Evolutionary conservation across 2,888 invertebrate species (phyloP).

Genomic region (Lasioglossum leucozonium): DNA sequence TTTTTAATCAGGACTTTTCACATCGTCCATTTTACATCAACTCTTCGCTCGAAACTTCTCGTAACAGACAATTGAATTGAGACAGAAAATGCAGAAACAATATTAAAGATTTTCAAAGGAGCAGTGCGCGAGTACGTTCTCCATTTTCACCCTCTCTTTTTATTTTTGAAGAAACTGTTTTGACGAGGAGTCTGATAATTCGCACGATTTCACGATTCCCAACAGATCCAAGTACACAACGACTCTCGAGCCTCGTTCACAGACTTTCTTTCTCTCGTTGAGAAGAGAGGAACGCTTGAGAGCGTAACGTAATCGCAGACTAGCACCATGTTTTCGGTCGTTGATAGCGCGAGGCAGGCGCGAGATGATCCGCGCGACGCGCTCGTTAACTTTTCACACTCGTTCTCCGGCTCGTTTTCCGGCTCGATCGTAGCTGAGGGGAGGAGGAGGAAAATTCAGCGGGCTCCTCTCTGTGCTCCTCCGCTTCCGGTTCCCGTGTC

Average conservation of each 20-base stretch:
- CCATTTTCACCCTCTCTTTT: not conserved
- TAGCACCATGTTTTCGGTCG: slow-evolving; percentile 51
- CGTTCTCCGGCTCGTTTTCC: not conserved
- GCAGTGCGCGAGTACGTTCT: not conserved
- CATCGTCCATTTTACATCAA: too few relatives aligned
- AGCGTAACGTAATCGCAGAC: slow-evolving; percentile 16
- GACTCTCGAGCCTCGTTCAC: slow-evolving; percentile 27
- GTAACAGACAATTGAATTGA: too few relatives aligned
- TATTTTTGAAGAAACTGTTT: not conserved
- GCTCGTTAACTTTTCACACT: not conserved
- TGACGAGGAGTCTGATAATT: not conserved
- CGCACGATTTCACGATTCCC: not conserved
- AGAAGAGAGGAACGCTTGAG: not conserved
- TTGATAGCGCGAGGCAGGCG: slow-evolving; percentile 49
- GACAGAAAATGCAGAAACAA: too few relatives aligned
- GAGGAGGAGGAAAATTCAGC: slow-evolving; percentile 24
- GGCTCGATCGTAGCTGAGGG: slow-evolving; percentile 16
- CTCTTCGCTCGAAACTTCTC: too few relatives aligned
- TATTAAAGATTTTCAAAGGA: not conserved
- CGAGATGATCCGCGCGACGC: not conserved
- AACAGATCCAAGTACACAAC: slow-evolving; percentile 1
- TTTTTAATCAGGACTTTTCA: too few relatives aligned
- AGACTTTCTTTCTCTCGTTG: slow-evolving; percentile 12
- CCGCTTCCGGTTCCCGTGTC: slow-evolving; percentile 11
- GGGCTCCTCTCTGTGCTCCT: not conserved